These are phyloP conservation scores for Characodon lateralis DNA, from an alignment of 2,797 vertebrate species.

Conservation along the genomic window DNA sequence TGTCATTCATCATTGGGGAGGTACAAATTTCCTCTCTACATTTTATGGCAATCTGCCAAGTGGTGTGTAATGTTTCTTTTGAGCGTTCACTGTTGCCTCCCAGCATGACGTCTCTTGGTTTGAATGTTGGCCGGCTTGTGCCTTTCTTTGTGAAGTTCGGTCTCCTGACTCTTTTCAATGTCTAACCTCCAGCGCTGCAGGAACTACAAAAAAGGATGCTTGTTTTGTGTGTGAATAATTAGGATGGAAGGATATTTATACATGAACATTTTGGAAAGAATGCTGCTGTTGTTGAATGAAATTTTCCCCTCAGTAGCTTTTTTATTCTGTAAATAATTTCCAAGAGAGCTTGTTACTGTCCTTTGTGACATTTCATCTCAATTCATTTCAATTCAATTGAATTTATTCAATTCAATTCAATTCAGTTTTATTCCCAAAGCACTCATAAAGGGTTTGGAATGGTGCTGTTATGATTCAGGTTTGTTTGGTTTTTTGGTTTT, in stretches of 20 bases:
- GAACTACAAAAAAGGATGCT: constrained; percentile 9
- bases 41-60: constrained; percentile 3
- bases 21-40: constrained; percentile 10
- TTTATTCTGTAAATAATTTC: constrained; percentile 10
- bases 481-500: too few relatives aligned
- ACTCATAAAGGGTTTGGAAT: too few relatives aligned
- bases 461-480: too few relatives aligned
- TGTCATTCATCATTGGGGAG: constrained; percentile 8
- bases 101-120: constrained; percentile 4
- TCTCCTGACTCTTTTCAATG: constrained; percentile 3
- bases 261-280: constrained; percentile 11
- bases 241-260: constrained; percentile 7
- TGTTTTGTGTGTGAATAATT: constrained; percentile 17
- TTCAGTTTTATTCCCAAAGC: too few relatives aligned
- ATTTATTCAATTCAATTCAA: too few relatives aligned
- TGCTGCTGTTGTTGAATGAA: neutral
- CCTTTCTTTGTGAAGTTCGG: constrained; percentile 11
- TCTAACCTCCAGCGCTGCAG: neutral
- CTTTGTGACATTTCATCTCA: neutral
- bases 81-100: constrained; percentile 14
- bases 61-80: constrained; percentile 4
- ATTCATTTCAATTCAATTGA: too few relatives aligned
- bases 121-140: constrained; percentile 3
- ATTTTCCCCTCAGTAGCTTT: constrained; percentile 3
- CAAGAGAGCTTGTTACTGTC: neutral